Conservation (phyloP, 2,113 vertebrate species). For the Forbesichthys papilliferus region DNA sequence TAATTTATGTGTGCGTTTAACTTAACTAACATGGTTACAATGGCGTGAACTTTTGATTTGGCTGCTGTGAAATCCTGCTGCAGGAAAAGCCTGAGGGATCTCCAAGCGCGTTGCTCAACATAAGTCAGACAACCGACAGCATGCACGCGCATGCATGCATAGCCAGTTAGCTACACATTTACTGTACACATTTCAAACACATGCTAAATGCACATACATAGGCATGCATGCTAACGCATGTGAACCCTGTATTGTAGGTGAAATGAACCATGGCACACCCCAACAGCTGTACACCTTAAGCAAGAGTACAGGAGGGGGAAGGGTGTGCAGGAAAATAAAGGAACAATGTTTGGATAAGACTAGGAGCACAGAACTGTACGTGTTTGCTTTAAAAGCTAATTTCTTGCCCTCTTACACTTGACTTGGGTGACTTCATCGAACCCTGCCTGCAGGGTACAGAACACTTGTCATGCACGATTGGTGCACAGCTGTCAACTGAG, state of each 20-base stretch:
- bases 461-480: conserved; percentile 53
- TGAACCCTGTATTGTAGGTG: conserved; percentile 32
- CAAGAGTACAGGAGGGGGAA: not conserved
- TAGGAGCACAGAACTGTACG: conserved; percentile 57
- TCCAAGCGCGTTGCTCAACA: conserved; percentile 37
- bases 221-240: conserved; percentile 1
- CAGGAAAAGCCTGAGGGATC: conserved; percentile 24
- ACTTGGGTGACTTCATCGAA: conserved; percentile 71
- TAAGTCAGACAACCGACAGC: conserved; percentile 41
- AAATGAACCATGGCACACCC: conserved; percentile 13
- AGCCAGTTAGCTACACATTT: conserved; percentile 21
- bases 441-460: conserved; percentile 51
- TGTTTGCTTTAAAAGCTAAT: conserved; percentile 74
- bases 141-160: conserved; percentile 23
- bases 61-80: conserved; percentile 25
- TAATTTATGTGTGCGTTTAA: conserved; percentile 19
- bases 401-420: conserved; percentile 72
- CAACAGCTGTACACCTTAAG: conserved; percentile 4
- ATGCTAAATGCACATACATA: conserved; percentile 35
- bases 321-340: not conserved
- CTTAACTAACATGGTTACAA: conserved; percentile 39
- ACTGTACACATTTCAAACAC: conserved; percentile 7
- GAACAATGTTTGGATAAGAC: conserved; percentile 64
- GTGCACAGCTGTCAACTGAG: conserved; percentile 30
- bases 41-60: conserved; percentile 36